Evolutionary conservation across 1,140 invertebrate species (phyloP).

Genomic region (Dufourea novaeangliae): DNA sequence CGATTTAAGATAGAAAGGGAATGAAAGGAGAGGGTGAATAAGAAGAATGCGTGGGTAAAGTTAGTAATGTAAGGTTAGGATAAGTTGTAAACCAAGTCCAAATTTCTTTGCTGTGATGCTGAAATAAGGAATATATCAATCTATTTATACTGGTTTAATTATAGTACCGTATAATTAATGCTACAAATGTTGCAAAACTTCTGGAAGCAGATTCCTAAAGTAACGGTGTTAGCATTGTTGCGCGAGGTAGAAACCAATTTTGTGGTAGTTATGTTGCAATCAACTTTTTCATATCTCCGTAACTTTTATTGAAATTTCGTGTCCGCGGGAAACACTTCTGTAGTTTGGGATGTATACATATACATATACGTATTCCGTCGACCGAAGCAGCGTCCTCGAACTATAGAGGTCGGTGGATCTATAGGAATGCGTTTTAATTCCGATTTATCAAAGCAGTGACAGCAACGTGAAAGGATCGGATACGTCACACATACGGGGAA

Average conservation of each 20-base stretch:
- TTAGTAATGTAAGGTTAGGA: no score
- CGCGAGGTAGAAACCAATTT: background rate
- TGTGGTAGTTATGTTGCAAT: constrained; percentile 12
- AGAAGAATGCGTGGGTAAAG: no score
- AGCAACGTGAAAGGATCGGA: constrained; percentile 51
- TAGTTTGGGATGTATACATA: background rate
- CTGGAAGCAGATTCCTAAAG: no score
- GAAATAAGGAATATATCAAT: no score
- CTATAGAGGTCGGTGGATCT: background rate
- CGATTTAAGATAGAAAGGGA: no score
- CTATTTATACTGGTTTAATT: no score
- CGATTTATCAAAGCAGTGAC: constrained; percentile 65
- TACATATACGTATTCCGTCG: no score
- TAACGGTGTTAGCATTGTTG: background rate
- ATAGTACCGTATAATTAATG: no score
- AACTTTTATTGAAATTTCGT: constrained; percentile 34
- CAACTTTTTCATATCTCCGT: background rate
- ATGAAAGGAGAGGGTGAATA: no score
- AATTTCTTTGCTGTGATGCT: no score
- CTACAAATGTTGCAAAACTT: no score
- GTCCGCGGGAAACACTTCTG: constrained; percentile 11
- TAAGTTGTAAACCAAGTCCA: no score
- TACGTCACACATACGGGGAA: constrained; percentile 53
- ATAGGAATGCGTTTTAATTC: constrained; percentile 56
- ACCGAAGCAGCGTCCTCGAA: background rate